phyloP scores from a whole-genome alignment of 2,113 vertebrate species.

The Calyptommatus sinebrachiatus region DNA sequence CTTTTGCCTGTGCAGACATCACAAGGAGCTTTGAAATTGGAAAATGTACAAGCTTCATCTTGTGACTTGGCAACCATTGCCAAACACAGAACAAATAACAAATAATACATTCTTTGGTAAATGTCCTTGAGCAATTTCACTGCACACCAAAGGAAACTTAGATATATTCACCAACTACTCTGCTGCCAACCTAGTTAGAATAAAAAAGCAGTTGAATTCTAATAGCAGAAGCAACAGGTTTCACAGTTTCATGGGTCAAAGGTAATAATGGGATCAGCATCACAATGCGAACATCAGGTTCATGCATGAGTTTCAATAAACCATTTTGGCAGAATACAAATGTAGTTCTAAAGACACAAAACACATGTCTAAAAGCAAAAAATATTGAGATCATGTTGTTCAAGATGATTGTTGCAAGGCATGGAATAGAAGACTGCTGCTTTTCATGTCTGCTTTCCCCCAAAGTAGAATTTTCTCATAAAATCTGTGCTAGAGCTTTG shows the following conservation, averaged over 20 bases:
- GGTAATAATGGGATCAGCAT: neutral
- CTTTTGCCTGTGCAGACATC: neutral
- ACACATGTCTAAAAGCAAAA: neutral
- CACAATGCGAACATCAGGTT: too few species aligned
- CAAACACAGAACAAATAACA: neutral
- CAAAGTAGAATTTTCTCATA: too few species aligned
- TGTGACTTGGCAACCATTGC: neutral
- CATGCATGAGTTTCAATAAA: neutral
- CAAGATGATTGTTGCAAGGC: too few species aligned
- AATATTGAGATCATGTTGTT: too few species aligned
- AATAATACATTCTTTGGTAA: neutral
- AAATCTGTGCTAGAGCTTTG: too few species aligned
- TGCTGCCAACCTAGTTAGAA: neutral
- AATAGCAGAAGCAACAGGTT: neutral
- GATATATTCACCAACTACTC: neutral
- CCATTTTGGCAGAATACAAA: neutral
- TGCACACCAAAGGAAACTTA: neutral
- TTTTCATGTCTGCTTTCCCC: too few species aligned
- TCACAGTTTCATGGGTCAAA: neutral
- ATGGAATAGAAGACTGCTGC: too few species aligned
- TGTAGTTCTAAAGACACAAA: neutral
- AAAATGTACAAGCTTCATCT: constrained; percentile 13
- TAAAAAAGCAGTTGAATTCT: neutral
- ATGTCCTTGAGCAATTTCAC: neutral
- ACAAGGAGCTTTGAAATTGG: neutral